These are phyloP conservation scores for Acyrthosiphon pisum DNA, from an alignment of 1,140 invertebrate species.

Conservation along the genomic window DNA sequence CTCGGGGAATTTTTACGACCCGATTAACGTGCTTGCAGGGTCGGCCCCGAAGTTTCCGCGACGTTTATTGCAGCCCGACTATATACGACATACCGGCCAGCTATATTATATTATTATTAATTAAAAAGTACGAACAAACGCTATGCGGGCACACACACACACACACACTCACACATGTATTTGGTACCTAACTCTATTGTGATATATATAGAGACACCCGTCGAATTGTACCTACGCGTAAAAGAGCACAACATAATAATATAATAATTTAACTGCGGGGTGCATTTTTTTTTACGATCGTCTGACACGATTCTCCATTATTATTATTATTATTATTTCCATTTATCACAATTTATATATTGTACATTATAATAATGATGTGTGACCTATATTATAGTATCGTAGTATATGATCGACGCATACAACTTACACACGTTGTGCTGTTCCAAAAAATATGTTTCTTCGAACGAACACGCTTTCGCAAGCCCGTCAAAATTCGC, in stretches of 20 bases:
- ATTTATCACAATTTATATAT: not conserved
- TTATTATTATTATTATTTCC: not conserved
- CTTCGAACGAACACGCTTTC: not conserved
- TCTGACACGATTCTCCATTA: not conserved
- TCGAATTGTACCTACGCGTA: not conserved
- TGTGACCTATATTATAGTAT: not conserved
- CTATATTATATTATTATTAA: slow-evolving; percentile 37
- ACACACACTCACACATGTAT: not conserved
- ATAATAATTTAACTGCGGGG: not conserved
- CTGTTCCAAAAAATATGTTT: not conserved
- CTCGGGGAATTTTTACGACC: slow-evolving; percentile 33
- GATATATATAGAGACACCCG: not conserved
- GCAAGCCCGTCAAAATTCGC: not conserved
- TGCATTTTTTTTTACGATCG: not conserved
- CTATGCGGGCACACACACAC: not conserved
- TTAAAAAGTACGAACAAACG: slow-evolving; percentile 29
- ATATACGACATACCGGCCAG: not conserved
- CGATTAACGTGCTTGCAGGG: slow-evolving; percentile 14
- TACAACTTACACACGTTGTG: not conserved
- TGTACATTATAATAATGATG: not conserved
- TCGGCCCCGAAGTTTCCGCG: not conserved
- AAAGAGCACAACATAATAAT: not conserved
- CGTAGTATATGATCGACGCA: not conserved
- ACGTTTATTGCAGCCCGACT: slow-evolving; percentile 18
- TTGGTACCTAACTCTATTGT: not conserved